These are phyloP conservation scores for Chromobotia macracanthus DNA, from an alignment of 2,797 vertebrate species.

Conservation along the genomic window DNA sequence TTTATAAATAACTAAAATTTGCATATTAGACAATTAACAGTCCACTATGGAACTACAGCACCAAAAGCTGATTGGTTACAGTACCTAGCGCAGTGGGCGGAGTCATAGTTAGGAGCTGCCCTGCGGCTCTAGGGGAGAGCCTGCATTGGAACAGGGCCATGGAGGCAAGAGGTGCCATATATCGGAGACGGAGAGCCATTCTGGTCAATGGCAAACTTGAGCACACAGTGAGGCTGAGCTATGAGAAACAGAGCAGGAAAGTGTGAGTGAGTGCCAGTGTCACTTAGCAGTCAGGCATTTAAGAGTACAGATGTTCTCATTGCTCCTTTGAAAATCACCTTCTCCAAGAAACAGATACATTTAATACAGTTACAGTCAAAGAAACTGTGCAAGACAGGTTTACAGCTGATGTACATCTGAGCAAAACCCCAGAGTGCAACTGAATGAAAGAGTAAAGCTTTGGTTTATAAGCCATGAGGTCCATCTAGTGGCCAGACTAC, in stretches of 20 bases:
- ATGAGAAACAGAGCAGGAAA: conserved; percentile 49
- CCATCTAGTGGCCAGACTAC: conserved; percentile 78
- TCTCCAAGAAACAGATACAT: background rate
- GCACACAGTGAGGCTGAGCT: conserved; percentile 56
- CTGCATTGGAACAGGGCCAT: conserved; percentile 68
- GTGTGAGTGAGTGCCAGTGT: conserved; percentile 30
- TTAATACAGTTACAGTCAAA: conserved; percentile 6
- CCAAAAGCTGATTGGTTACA: conserved; percentile 54
- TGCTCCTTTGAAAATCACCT: background rate
- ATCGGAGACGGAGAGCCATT: conserved; percentile 77
- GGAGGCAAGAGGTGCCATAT: conserved; percentile 24
- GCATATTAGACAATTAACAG: background rate
- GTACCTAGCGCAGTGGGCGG: conserved; percentile 76
- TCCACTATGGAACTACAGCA: conserved; percentile 5
- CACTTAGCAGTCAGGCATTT: conserved; percentile 19
- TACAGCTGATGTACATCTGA: background rate
- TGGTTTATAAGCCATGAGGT: conserved; percentile 61
- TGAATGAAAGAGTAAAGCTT: conserved; percentile 14
- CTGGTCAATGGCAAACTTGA: conserved; percentile 68
- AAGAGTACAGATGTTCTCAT: background rate
- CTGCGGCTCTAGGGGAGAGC: conserved; percentile 74
- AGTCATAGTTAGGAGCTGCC: conserved; percentile 69
- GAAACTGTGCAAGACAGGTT: conserved; percentile 25
- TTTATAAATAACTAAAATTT: background rate
- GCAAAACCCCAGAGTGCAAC: conserved; percentile 9